phyloP scores from a whole-genome alignment of 2,888 invertebrate species.

The Caenorhabditis becei region DNA sequence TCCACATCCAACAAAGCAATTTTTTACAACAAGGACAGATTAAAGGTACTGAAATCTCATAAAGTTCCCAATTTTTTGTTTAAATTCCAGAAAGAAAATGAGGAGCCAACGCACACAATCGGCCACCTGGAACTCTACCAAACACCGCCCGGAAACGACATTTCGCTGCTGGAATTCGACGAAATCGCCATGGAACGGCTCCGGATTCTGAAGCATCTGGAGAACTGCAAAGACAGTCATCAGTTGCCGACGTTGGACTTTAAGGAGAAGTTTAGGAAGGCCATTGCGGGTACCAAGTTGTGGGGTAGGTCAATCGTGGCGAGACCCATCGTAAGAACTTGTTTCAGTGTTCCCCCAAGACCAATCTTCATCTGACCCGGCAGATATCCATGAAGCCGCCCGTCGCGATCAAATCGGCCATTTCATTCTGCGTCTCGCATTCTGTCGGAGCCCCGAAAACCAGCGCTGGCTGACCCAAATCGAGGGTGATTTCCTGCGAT shows the following conservation, averaged over 20 bases:
- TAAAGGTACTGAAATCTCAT: no score
- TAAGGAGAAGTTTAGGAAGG: constrained; percentile 15
- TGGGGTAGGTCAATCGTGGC: constrained; percentile 20
- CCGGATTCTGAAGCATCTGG: constrained; percentile 67
- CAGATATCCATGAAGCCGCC: constrained; percentile 43
- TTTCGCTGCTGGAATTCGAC: constrained; percentile 77
- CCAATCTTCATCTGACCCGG: neutral
- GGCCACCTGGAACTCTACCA: constrained; percentile 70
- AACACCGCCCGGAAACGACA: constrained; percentile 71
- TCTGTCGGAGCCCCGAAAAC: constrained; percentile 90
- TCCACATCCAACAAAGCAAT: no score
- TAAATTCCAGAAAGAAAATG: constrained; percentile 21
- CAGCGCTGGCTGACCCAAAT: constrained; percentile 91
- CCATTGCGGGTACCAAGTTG: constrained; percentile 24
- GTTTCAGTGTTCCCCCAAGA: constrained; percentile 31
- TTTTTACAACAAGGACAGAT: no score
- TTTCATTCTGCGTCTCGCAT: constrained; percentile 92
- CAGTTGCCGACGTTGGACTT: constrained; percentile 37
- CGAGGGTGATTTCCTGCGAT: constrained; percentile 89
- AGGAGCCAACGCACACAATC: neutral
- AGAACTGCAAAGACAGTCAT: constrained; percentile 60
- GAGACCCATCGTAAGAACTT: neutral
- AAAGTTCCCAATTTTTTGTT: neutral
- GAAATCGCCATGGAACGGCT: constrained; percentile 75
- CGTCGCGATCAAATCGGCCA: constrained; percentile 91